Evolutionary conservation across 2,888 invertebrate genomes (phyloP).

Genomic region (Chironomus riparius): DNA sequence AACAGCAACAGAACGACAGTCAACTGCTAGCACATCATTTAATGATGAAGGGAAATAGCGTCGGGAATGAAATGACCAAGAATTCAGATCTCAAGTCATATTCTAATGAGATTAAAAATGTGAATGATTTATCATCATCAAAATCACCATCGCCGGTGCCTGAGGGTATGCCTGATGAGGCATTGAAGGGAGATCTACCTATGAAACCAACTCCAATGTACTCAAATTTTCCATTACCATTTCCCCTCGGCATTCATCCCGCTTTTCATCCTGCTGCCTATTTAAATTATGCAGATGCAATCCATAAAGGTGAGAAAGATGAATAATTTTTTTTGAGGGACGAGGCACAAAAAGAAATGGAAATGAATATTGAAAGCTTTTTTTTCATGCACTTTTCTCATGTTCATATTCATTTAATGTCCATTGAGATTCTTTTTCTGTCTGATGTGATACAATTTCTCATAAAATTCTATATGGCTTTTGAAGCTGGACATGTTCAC

Average conservation of each 20-base stretch:
- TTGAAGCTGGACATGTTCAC: too few species aligned
- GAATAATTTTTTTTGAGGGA: too few species aligned
- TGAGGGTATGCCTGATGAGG: not conserved
- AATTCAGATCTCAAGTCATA: not conserved
- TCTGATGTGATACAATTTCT: too few species aligned
- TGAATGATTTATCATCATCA: slow-evolving; percentile 11
- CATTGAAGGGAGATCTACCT: not conserved
- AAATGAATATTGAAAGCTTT: too few species aligned
- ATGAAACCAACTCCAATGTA: slow-evolving; percentile 24
- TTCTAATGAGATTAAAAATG: slow-evolving; percentile 4
- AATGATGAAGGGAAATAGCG: slow-evolving; percentile 12
- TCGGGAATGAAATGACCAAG: not conserved
- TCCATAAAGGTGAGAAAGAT: slow-evolving; percentile 24
- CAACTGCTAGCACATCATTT: slow-evolving; percentile 23
- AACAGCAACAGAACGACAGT: slow-evolving; percentile 11
- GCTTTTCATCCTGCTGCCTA: slow-evolving; percentile 26
- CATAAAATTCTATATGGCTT: too few species aligned
- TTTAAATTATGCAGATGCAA: slow-evolving; percentile 26
- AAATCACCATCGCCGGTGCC: slow-evolving; percentile 21
- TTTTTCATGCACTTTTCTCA: too few species aligned
- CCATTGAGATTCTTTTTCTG: too few species aligned
- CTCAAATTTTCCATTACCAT: slow-evolving; percentile 20
- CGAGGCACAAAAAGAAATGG: too few species aligned
- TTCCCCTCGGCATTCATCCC: slow-evolving; percentile 21
- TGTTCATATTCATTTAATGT: too few species aligned